Percentiles rank a stretch among this genome's conserved stretches.
These are phyloP conservation scores for Aphidius colemani DNA, from an alignment of 2,888 invertebrate species.

Conservation along the genomic window DNA sequence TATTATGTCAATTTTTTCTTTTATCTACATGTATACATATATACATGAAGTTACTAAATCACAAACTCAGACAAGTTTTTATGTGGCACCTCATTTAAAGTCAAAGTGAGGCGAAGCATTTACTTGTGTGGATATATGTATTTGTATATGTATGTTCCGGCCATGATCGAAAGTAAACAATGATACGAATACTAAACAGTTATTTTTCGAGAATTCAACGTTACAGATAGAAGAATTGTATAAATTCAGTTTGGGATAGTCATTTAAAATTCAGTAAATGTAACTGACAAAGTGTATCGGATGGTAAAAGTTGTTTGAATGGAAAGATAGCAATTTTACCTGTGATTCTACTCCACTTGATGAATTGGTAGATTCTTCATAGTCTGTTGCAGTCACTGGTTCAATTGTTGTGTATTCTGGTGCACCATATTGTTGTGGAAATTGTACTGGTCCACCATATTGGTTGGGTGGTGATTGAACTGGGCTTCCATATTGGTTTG, in stretches of 20 bases:
- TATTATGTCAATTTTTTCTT: too few species aligned
- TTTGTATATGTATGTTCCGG: slow-evolving; percentile 20
- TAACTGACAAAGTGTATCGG: slow-evolving; percentile 14
- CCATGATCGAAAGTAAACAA: slow-evolving; percentile 51
- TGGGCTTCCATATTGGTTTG: not conserved
- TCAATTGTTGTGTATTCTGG: slow-evolving; percentile 43
- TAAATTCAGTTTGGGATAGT: not conserved
- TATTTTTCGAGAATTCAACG: not conserved
- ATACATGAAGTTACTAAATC: too few species aligned
- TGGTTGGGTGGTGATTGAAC: slow-evolving; percentile 29
- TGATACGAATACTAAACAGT: slow-evolving; percentile 41
- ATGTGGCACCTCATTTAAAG: too few species aligned
- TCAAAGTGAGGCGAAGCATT: not conserved
- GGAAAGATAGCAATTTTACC: slow-evolving; percentile 38
- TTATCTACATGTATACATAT: too few species aligned
- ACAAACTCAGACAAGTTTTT: too few species aligned
- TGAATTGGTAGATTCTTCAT: slow-evolving; percentile 53
- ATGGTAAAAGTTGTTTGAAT: not conserved
- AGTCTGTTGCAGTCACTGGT: slow-evolving; percentile 52
- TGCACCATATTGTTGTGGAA: slow-evolving; percentile 36
- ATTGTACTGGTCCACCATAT: slow-evolving; percentile 27
- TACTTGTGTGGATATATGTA: not conserved
- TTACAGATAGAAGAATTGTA: slow-evolving; percentile 28
- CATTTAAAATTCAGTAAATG: slow-evolving; percentile 39
- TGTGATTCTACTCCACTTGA: slow-evolving; percentile 47